Evolutionary conservation across 2,797 vertebrate species (phyloP), one percentile per base, ranked within the genome.

Genomic region (Hydrolagus colliei): DNA sequence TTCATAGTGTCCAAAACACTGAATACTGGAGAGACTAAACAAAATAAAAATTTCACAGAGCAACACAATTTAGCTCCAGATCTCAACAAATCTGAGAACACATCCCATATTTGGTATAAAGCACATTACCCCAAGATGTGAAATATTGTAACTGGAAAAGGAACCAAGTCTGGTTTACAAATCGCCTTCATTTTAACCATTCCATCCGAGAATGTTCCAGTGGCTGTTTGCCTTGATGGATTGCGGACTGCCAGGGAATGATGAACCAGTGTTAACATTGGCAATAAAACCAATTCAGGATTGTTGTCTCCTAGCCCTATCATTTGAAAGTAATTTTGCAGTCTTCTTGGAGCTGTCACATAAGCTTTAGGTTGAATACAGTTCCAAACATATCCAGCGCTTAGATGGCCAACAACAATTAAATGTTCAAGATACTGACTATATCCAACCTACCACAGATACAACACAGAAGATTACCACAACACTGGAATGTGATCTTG

Each of bases 51-150:
- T 41, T 68, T 18, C 79, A 82, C 14, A 18, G 22, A 82, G 63
- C 13, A 16, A 14, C 62, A 65, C 77, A 82, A 68, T 14, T 82
- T 22, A 68, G 35, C 79, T 82, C 12, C 11, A 32, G 22, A 20
- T 9, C 63, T 82, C 1, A 16, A 67, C 27, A 82, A 16, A 18
- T 13, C 63, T 35, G 62, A 82, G 27, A 80, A 80, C n/a, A 67
- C 63, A 67, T 82, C 20, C 63, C 79, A 82, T 68, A 41, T 35
- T 16, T 18, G 27, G 22, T 27, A 82, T 82, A 82, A 82, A 67
- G 63, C 79, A 68, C 22, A 82, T 18, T 8, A 16, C 32, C 16
- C 63, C 67, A 27, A 82, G 22, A 35, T 68, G 2, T 35, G 27
- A 32, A 32, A 18, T 82, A 52, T 6, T 52, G 41, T 52, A 82